Conservation (phyloP, 35 echinoderm and acorn worm species). For the Eucidaris tribuloides region DNA sequence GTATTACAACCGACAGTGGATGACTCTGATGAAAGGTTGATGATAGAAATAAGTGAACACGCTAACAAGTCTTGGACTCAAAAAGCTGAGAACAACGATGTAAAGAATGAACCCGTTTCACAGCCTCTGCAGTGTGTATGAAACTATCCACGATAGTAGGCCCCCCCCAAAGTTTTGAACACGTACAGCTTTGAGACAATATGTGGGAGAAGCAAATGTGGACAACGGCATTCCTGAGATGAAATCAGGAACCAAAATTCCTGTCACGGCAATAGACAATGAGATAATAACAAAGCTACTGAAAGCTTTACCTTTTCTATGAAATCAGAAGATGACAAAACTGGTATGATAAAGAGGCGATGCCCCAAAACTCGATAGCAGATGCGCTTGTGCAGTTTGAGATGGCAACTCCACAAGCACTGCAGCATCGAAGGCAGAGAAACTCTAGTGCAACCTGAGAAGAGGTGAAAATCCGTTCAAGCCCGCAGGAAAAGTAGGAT, state of each 20-base stretch:
- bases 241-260: background rate
- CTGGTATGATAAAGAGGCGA: background rate
- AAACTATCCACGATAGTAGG: no score
- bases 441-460: constrained; percentile 10
- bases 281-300: background rate
- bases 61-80: background rate
- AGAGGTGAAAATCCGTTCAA: background rate
- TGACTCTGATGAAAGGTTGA: background rate
- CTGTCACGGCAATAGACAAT: background rate
- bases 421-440: constrained; percentile 1
- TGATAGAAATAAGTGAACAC: background rate
- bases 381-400: background rate
- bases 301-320: constrained; percentile 13
- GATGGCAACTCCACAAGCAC: constrained; percentile 19
- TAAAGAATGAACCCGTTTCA: background rate
- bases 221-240: no score
- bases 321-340: background rate
- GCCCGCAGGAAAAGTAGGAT: constrained; percentile 9
- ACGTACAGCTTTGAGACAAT: no score
- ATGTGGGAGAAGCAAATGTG: no score
- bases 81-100: background rate
- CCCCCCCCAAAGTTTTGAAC: no score
- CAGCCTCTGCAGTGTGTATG: constrained; percentile 7
- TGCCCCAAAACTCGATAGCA: background rate
- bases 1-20: background rate